Conservation (phyloP, 2,113 vertebrate genomes). For the Indri indri region DNA sequence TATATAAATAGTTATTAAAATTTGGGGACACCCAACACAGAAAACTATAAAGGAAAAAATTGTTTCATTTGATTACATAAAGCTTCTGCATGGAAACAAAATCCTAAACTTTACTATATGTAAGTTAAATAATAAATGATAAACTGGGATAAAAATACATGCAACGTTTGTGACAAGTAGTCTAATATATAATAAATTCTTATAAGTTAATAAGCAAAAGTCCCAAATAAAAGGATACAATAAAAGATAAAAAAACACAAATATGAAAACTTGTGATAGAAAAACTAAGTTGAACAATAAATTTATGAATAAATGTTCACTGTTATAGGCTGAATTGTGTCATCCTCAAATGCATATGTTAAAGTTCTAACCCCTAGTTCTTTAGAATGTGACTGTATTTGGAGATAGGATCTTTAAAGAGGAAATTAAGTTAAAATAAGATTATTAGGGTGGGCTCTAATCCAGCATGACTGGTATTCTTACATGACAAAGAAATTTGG, state of each 20-base stretch:
- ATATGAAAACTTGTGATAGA: neutral
- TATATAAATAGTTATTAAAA: neutral
- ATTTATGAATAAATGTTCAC: neutral
- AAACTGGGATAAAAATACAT: neutral
- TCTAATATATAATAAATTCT: neutral
- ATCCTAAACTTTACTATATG: neutral
- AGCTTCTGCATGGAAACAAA: neutral
- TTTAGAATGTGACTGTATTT: neutral
- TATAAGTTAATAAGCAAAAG: neutral
- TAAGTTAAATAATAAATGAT: neutral
- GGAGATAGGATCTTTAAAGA: neutral
- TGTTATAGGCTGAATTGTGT: neutral
- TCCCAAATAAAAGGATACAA: neutral
- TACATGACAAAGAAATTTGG: neutral
- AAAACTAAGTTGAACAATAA: neutral
- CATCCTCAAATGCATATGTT: neutral
- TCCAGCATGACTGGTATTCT: neutral
- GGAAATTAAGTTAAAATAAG: neutral
- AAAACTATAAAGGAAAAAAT: slow-evolving; percentile 13
- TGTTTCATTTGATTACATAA: neutral
- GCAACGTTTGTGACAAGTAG: neutral
- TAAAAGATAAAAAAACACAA: neutral
- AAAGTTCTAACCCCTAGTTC: neutral
- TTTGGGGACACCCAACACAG: neutral
- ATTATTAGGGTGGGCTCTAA: neutral